Evolutionary conservation across 92 coral and sea anemone genomes (phyloP), one percentile per base, ranked within the genome.

Genomic region (Umimayanthus chanpuru): DNA sequence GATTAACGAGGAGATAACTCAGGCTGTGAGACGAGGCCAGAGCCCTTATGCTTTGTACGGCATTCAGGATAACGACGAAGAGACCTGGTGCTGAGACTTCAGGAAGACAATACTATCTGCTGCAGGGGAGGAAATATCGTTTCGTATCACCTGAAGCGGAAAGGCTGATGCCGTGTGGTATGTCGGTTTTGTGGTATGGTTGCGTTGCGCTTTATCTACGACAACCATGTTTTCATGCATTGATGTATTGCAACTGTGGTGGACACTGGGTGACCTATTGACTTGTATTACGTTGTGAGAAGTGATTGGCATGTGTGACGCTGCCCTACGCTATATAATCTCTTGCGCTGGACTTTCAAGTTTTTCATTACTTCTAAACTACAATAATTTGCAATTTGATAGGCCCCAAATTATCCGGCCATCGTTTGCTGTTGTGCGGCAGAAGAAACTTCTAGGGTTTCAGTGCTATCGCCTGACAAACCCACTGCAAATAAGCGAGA

Each of bases 21-120:
- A 94, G 83, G 99, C 99, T 2, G 95, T 97, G 28, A 79, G 90
- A 40, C 91, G 95, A 66, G 99, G 99, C 10, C 95, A 92, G 72
- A 97, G 98, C 89, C 98, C 99, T 28, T 97, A 97, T 71, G 96
- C 93, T 36, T 94, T 97, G 26, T 97, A 92, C 81, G 99, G 98
- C 6, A 97, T 95, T 88, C 90, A 88, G 87, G 99, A 95, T 85
- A 94, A 96, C 76, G 98, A 97, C 89, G 99, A 97, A 88, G 97
- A 96, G 87, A 97, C 98, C 83, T 97, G 99, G 99, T 97, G 99
- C 80, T 96, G 91, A 95, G 32, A 61, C 41, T 25, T 71, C 32
- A 7, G 14, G 18, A 15, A 32, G 15, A 15, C 58, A 53, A 11
- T 53, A 14, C 58, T 4, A 53, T 53, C 14, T 53, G 28, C 21